These are phyloP conservation scores for Pelusios castaneus DNA, from an alignment of 2,113 vertebrate genomes.

Conservation along the genomic window DNA sequence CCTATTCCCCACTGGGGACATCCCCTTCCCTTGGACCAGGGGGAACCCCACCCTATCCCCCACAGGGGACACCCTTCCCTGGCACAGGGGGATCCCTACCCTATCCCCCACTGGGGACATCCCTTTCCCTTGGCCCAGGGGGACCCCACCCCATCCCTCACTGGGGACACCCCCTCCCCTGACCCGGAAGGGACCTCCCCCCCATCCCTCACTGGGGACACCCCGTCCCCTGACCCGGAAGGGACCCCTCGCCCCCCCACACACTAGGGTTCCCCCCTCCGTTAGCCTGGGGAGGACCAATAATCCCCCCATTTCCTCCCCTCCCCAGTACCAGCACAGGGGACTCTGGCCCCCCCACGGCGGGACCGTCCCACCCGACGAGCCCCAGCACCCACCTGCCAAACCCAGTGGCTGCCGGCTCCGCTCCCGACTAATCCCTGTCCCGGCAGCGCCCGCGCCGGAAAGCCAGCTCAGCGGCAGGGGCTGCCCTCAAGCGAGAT, in stretches of 20 bases:
- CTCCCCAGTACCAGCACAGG: no score
- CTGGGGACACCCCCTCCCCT: no score
- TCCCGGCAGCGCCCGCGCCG: neutral
- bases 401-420: neutral
- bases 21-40: neutral
- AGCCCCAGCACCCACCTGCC: no score
- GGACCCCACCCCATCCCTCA: neutral
- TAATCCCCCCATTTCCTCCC: no score
- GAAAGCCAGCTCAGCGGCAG: neutral
- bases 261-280: conserved; percentile 34
- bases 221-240: no score
- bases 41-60: no score
- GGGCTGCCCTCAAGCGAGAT: neutral
- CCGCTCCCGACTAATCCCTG: neutral
- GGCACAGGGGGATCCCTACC: neutral
- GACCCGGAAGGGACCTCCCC: neutral
- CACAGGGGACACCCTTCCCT: neutral
- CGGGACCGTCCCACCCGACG: no score
- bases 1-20: no score
- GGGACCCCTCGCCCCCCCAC: neutral
- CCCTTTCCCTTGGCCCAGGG: neutral
- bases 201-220: neutral
- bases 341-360: no score
- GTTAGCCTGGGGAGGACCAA: conserved; percentile 14
- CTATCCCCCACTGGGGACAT: neutral